phyloP scores from a whole-genome alignment of 2,888 invertebrate species.

The Auanema sp. region DNA sequence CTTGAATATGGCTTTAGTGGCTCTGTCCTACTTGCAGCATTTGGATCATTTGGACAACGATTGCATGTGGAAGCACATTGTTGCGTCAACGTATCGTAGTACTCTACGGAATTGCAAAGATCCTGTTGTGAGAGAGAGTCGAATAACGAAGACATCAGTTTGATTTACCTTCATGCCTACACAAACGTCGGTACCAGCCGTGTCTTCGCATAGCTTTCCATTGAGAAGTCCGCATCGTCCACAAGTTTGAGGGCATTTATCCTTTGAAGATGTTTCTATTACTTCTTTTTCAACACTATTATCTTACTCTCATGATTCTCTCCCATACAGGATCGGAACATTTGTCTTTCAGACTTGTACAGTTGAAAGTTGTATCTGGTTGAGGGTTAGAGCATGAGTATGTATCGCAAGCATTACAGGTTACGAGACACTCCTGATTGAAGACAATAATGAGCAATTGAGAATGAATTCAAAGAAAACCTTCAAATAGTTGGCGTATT shows the following conservation, averaged over 20 bases:
- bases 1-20: not conserved
- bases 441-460: too few species aligned
- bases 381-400: constrained; percentile 34
- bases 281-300: not conserved
- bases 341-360: constrained; percentile 24
- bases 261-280: constrained; percentile 6
- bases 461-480: too few species aligned
- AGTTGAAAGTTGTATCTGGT: constrained; percentile 30
- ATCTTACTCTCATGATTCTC: constrained; percentile 25
- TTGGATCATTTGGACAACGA: constrained; percentile 26
- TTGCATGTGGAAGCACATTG: constrained; percentile 40
- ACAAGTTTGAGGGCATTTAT: constrained; percentile 37
- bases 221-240: constrained; percentile 35
- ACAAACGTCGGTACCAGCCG: constrained; percentile 24
- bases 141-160: not conserved
- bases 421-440: constrained; percentile 31
- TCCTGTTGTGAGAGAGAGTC: constrained; percentile 11
- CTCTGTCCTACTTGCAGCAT: constrained; percentile 1
- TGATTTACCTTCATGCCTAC: constrained; percentile 21
- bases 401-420: constrained; percentile 34
- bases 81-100: constrained; percentile 28
- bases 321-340: constrained; percentile 25
- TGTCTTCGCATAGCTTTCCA: constrained; percentile 30
- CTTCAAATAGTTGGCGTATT: too few species aligned
- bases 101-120: constrained; percentile 36